Base-by-base conservation (phyloP, 2,797 vertebrate species). In the Arrhamphus sclerolepis region DNA sequence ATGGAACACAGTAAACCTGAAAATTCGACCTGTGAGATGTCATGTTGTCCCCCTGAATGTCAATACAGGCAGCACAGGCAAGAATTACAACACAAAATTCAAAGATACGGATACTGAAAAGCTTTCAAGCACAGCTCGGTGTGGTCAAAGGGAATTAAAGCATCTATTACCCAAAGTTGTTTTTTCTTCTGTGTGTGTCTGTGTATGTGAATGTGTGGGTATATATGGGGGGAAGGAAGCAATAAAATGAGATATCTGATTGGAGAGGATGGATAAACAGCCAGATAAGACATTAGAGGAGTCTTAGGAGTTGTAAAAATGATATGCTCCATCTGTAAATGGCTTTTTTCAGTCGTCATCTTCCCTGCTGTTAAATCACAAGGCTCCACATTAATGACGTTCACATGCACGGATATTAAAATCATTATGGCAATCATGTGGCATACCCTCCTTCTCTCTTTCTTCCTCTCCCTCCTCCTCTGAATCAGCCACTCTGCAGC, bases 401-500 rank as follows among this genome's bases (percentile, higher is more conserved):
- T 61, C 80, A 81, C 75, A 84, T 68, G 72, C 82, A 78, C 61
- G 66, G 83, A 89, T 85, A 87, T 89, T 86, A 77, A 81, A 89
- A 81, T 86, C 78, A 80, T 84, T 82, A 87, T 70, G 58, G 80
- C 83, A 88, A 75, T 87, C 84, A 82, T 88, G 83, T 73, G 77
- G 56, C 44, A 16, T 63, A 47, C 34, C 59, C 76, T 75, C 74
- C 65, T 62, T 47, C 56, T 63, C 59, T 63, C 68, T 60, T 60
- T 72, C 69, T 63, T 52, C 43, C 47, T 52, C 56, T 69, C 69
- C 66, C 70, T 67, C 48, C 39, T 61, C 29, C 64, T 86, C 82
- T 90, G 88, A 91, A 85, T 90, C 89, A 89, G 77, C 72, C 83
- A 56, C 83, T 85, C 59, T 46, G 18, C 85, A 87, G 86, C 85